A percentile compares a stretch with the other conserved stretches of the same genome.
These are phyloP conservation scores for Pandemis cinnamomeana DNA, from an alignment of 2,888 invertebrate species.

Conservation along the genomic window DNA sequence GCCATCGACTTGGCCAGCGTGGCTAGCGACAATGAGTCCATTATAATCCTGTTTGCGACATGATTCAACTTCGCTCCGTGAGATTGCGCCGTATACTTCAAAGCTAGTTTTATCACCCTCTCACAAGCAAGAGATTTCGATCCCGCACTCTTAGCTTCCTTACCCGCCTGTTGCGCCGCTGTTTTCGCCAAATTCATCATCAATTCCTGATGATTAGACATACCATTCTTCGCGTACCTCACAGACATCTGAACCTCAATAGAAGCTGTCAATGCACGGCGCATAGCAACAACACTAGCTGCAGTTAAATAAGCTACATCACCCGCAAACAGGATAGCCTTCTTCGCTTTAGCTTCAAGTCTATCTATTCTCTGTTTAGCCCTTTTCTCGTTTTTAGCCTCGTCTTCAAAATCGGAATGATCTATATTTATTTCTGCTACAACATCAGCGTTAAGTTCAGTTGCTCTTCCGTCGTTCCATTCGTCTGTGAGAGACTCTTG, in stretches of 20 bases:
- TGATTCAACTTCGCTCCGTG: constrained; percentile 76
- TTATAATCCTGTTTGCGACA: constrained; percentile 77
- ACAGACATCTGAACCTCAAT: constrained; percentile 81
- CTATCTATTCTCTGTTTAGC: constrained; percentile 70
- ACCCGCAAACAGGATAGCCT: constrained; percentile 79
- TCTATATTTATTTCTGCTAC: constrained; percentile 76
- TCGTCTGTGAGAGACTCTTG: constrained; percentile 71
- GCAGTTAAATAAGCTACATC: constrained; percentile 79
- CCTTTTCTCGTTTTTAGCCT: constrained; percentile 65
- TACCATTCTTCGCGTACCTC: constrained; percentile 74
- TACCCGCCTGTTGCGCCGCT: constrained; percentile 79
- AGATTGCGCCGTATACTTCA: constrained; percentile 78
- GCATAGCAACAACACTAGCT: constrained; percentile 77
- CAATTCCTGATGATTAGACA: constrained; percentile 77
- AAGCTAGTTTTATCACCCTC: constrained; percentile 72
- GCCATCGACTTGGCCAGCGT: constrained; percentile 80
- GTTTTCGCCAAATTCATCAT: constrained; percentile 82
- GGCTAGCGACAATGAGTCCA: constrained; percentile 76
- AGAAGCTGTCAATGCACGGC: constrained; percentile 77
- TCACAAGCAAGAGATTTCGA: constrained; percentile 77
- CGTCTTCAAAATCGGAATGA: constrained; percentile 69
- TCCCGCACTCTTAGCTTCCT: constrained; percentile 77
- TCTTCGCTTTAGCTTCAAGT: constrained; percentile 76
- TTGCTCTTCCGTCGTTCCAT: constrained; percentile 67
- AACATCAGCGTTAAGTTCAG: constrained; percentile 65